Evolutionary conservation across 2,888 invertebrate genomes (phyloP), one percentile per base, ranked within the genome.

Genomic region (Chouioia cunea): DNA sequence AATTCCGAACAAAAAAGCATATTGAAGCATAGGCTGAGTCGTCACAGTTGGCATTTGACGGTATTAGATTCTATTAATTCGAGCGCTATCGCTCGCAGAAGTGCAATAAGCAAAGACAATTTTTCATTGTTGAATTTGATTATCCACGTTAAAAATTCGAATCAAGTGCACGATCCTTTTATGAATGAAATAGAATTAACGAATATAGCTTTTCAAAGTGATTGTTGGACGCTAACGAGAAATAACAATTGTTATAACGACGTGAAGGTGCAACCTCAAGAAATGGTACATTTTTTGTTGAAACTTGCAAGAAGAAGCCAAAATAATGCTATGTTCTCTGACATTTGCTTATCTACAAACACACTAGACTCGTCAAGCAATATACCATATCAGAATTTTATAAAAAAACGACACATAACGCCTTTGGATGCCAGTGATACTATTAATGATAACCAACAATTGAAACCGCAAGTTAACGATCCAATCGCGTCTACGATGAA

Each of bases 61-160:
- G 89, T 91, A 16, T 87, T 90, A 75, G 90, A 91, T 77, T 90
- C 91, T 0, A 81, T 92, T 57, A 87, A 88, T 64, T 86, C 89
- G 3, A 88, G 88, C 57, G 87, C 89, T 0, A 86, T 87, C 2
- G 89, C 89, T 0, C 86, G 88, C 3, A 86, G 89, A 71, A 89
- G 89, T 76, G 83, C 89, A 15, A 84, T 86, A 54, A 80, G 81
- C 22, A 83, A 83, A 15, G 75, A 81, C 6, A 79, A 82, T 6
- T 84, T 81, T 0, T 83, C 86, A 8, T 90, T 90, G 63, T 86
- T 94, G 80, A 91, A 91, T 58, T 80, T 94, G 14, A 90, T 91
- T 46, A 85, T 93, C 2, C 91, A 90, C 79, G 87, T 92, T 0
- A 92, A 91, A 78, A 94, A 94, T 84, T 87, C 91, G 47, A 91